phyloP scores from a whole-genome alignment of 2,113 vertebrate genomes.

The Notiomystis cincta region DNA sequence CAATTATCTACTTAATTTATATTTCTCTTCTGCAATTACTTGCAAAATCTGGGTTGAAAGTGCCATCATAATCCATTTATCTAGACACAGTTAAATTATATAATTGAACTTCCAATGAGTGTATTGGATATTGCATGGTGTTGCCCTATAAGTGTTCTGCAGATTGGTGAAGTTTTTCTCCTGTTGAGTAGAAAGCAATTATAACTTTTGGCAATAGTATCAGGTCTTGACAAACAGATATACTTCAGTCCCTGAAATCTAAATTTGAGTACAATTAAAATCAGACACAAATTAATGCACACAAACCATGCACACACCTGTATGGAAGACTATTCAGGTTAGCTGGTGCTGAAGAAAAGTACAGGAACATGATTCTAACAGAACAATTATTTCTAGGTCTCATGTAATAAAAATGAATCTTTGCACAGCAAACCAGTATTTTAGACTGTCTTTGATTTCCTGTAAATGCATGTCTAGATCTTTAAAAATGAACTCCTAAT shows the following conservation, averaged over 20 bases:
- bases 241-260: background rate
- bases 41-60: background rate
- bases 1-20: background rate
- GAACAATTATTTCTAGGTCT: background rate
- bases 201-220: background rate
- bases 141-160: background rate
- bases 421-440: background rate
- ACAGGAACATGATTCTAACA: background rate
- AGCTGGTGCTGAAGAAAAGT: background rate
- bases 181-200: background rate
- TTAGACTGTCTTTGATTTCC: conserved; percentile 11
- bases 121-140: background rate
- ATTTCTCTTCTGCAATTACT: background rate
- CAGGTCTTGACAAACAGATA: background rate
- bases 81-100: background rate
- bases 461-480: conserved; percentile 32
- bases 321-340: background rate
- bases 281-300: background rate
- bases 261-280: background rate
- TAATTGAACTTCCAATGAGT: background rate
- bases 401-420: background rate
- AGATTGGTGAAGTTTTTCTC: background rate
- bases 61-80: conserved; percentile 24
- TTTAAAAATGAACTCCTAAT: conserved; percentile 64
- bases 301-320: no score